Evolutionary conservation across 2,888 invertebrate species (phyloP).

Genomic region (Trilocha varians): DNA sequence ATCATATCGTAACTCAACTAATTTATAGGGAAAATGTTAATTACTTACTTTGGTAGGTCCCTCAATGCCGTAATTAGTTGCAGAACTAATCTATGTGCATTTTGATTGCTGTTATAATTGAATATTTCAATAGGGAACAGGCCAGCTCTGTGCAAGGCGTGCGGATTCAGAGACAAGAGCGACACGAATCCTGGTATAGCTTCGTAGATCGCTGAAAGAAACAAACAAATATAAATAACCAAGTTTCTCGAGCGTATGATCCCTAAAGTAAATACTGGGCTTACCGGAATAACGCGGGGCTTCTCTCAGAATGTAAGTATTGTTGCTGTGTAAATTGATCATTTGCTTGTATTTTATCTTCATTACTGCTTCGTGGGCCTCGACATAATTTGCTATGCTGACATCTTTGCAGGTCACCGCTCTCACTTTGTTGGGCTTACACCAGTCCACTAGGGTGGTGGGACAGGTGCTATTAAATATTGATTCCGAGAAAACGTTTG

Average conservation of each 20-base stretch:
- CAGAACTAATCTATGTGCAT: constrained; percentile 59
- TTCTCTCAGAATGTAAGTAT: constrained; percentile 59
- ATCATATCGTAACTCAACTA: neutral
- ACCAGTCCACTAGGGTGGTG: constrained; percentile 61
- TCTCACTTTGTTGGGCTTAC: constrained; percentile 57
- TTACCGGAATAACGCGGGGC: constrained; percentile 65
- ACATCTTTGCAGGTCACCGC: constrained; percentile 66
- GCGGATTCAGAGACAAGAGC: constrained; percentile 65
- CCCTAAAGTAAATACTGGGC: constrained; percentile 10
- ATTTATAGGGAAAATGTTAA: neutral
- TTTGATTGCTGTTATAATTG: constrained; percentile 51
- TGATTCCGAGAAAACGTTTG: constrained; percentile 60
- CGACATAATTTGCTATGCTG: constrained; percentile 64
- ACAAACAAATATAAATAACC: constrained; percentile 20
- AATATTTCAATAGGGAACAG: constrained; percentile 55
- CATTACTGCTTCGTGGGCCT: constrained; percentile 67
- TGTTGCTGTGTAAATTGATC: constrained; percentile 59
- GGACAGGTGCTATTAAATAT: constrained; percentile 62
- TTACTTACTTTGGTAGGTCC: constrained; percentile 66
- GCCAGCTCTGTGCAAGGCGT: constrained; percentile 60
- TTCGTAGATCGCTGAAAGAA: constrained; percentile 63
- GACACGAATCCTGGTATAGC: constrained; percentile 68
- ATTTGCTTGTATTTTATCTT: constrained; percentile 59
- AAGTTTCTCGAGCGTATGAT: constrained; percentile 9
- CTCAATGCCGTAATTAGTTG: constrained; percentile 68